Evolutionary conservation across 30 jellyfish, hydroid and myxozoan species (phyloP).

Genomic region (Phacellophora camtschatica): DNA sequence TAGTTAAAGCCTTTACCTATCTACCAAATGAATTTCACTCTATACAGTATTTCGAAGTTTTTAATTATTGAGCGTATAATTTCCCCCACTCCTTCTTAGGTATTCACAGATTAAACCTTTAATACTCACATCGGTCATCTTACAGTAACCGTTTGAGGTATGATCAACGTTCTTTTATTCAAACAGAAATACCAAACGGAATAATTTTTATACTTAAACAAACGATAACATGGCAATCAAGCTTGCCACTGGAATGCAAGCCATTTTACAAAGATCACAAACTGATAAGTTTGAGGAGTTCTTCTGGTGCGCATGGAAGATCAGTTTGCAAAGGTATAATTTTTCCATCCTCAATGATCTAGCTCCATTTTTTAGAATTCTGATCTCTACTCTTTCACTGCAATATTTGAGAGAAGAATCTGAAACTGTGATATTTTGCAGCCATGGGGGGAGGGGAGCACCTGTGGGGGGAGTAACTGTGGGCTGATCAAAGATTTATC

Average conservation of each 20-base stretch:
- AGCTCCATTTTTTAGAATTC: constrained; percentile 58
- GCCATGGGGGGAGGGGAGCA: constrained; percentile 77
- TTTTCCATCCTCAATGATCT: constrained; percentile 29
- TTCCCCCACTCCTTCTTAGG: background rate
- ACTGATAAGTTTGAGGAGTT: constrained; percentile 53
- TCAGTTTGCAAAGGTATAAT: constrained; percentile 48
- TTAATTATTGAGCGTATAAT: constrained; percentile 11
- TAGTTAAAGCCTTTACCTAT: background rate
- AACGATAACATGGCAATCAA: background rate
- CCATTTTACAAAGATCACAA: constrained; percentile 59
- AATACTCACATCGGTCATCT: background rate
- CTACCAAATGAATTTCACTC: constrained; percentile 29
- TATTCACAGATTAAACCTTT: background rate
- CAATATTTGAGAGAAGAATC: constrained; percentile 51
- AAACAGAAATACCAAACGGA: constrained; percentile 16
- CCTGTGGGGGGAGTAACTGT: constrained; percentile 55
- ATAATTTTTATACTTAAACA: background rate
- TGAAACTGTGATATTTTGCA: constrained; percentile 47
- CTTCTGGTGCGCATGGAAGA: constrained; percentile 73
- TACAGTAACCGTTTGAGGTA: background rate
- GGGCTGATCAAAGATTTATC: constrained; percentile 38
- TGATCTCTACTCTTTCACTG: constrained; percentile 56
- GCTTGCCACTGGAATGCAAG: background rate
- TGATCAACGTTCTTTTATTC: constrained; percentile 6
- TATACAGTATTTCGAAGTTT: background rate